These are phyloP conservation scores for Tetrapedia diversipes DNA, from an alignment of 2,888 invertebrate genomes.

Conservation along the genomic window DNA sequence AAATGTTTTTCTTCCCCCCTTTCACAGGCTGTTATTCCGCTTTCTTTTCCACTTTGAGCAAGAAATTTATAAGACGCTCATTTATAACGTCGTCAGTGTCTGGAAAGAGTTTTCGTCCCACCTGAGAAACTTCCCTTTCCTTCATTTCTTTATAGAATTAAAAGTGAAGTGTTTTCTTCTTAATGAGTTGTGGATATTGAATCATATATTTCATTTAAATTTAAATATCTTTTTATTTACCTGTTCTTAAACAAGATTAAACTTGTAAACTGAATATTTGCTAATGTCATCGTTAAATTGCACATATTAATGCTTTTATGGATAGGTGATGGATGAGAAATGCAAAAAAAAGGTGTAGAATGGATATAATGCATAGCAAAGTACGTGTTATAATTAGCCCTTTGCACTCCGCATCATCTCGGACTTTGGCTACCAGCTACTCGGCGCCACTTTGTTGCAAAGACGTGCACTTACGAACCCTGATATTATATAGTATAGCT, in stretches of 20 bases:
- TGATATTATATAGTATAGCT: too few species aligned
- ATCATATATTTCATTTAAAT: slow-evolving; percentile 2
- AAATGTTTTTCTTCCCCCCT: neutral
- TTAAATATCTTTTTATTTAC: neutral
- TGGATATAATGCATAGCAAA: too few species aligned
- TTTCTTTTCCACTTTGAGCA: too few species aligned
- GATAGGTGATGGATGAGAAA: too few species aligned
- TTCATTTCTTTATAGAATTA: neutral
- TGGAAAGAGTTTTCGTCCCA: slow-evolving; percentile 8
- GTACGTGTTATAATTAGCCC: too few species aligned
- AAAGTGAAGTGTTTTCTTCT: slow-evolving; percentile 1
- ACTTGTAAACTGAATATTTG: neutral
- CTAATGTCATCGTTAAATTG: too few species aligned
- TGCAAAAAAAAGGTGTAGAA: too few species aligned
- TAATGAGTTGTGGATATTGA: neutral
- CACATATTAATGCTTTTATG: too few species aligned
- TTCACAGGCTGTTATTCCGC: neutral
- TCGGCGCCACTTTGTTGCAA: too few species aligned
- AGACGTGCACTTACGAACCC: too few species aligned
- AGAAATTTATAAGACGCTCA: slow-evolving; percentile 8
- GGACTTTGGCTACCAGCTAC: too few species aligned
- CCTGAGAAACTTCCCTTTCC: neutral
- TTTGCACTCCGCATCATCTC: too few species aligned
- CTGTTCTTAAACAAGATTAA: neutral
- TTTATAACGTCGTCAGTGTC: slow-evolving; percentile 13